Evolutionary conservation across 1,140 invertebrate species (phyloP).

Genomic region (Rhyacophila brunnea): DNA sequence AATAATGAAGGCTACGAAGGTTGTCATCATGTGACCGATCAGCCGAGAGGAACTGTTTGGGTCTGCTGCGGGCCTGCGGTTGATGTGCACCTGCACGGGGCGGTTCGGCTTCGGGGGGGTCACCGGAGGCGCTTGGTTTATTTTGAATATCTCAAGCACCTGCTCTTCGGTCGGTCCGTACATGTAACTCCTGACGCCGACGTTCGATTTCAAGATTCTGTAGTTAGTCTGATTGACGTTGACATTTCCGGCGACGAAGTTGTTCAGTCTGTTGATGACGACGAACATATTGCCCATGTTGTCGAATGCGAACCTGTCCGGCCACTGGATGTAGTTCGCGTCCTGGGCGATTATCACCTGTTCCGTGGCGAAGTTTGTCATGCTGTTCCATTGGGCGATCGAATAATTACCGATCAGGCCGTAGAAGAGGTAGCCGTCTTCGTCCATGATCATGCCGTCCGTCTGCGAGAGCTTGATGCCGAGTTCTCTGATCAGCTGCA

Average conservation of each 20-base stretch:
- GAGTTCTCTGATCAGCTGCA: conserved; percentile 53
- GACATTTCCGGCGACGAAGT: conserved; percentile 57
- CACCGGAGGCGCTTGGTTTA: conserved; percentile 34
- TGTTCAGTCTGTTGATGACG: conserved; percentile 65
- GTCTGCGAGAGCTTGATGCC: conserved; percentile 64
- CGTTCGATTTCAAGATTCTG: conserved; percentile 56
- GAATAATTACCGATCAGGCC: conserved; percentile 64
- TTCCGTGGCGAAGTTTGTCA: conserved; percentile 48
- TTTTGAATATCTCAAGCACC: conserved; percentile 39
- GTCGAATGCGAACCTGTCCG: conserved; percentile 69
- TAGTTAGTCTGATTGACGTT: conserved; percentile 58
- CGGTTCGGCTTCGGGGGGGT: conserved; percentile 38
- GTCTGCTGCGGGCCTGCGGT: conserved; percentile 4
- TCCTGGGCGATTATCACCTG: conserved; percentile 64
- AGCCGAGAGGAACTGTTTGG: conserved; percentile 21
- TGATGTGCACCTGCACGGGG: conserved; percentile 43
- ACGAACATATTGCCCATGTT: conserved; percentile 62
- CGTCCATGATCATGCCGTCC: conserved; percentile 70
- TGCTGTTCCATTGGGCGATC: conserved; percentile 64
- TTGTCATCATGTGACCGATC: neutral
- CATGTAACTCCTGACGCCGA: conserved; percentile 63
- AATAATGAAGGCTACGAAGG: neutral
- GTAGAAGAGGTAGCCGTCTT: conserved; percentile 63
- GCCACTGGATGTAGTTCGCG: conserved; percentile 66
- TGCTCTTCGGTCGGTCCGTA: conserved; percentile 45